Percentiles rank a stretch among this genome's conserved stretches.
Conservation (phyloP, 2,888 invertebrate species). For the Acanthococcus lagerstroemiae region DNA sequence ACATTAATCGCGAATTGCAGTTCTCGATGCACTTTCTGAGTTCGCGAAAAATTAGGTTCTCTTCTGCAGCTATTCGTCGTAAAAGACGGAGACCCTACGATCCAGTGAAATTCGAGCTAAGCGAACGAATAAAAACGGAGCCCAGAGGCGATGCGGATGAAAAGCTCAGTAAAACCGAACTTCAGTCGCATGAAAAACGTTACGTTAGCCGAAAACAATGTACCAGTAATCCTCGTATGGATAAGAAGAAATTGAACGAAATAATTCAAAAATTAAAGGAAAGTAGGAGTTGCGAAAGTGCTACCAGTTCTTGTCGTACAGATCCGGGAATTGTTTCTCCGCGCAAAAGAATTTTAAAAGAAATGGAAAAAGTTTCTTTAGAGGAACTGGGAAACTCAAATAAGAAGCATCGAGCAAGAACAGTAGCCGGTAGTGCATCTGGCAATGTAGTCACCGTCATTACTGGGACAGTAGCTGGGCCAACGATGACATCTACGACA, state of each 20-base stretch:
- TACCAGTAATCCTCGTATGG: neutral
- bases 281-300: constrained; percentile 26
- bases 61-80: constrained; percentile 43
- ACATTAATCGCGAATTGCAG: constrained; percentile 62
- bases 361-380: constrained; percentile 65
- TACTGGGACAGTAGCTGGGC: constrained; percentile 38
- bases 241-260: constrained; percentile 25
- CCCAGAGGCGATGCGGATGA: constrained; percentile 5
- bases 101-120: constrained; percentile 37
- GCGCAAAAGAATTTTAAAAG: constrained; percentile 68
- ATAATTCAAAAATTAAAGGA: constrained; percentile 38
- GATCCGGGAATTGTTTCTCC: constrained; percentile 61
- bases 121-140: constrained; percentile 17
- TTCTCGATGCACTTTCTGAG: constrained; percentile 56
- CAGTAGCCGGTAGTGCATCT: constrained; percentile 12
- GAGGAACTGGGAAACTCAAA: constrained; percentile 52
- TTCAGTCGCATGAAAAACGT: too few species aligned
- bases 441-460: constrained; percentile 37
- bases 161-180: neutral
- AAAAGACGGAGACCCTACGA: constrained; percentile 62
- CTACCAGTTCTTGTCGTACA: constrained; percentile 35
- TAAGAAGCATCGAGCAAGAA: constrained; percentile 44
- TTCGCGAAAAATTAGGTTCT: constrained; percentile 40
- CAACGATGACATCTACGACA: neutral
- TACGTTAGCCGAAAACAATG: neutral